Conservation (phyloP, 92 coral and sea anemone genomes). For the Paramuricea clavata region DNA sequence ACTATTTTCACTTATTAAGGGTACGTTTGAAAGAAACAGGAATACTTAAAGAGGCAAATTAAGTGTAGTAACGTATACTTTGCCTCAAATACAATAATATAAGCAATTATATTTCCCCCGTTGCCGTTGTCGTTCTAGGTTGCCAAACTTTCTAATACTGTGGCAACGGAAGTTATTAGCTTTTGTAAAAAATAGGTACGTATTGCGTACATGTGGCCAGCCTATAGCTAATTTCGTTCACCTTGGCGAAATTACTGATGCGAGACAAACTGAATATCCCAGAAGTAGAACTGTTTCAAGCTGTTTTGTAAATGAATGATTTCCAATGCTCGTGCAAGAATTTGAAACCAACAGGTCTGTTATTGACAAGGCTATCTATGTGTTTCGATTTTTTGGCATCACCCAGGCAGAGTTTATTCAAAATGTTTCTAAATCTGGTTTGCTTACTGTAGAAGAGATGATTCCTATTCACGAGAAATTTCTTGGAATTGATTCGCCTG, state of each 20-base stretch:
- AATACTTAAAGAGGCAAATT: too few species aligned
- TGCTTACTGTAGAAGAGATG: slow-evolving; percentile 75
- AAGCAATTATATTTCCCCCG: too few species aligned
- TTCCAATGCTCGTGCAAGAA: slow-evolving; percentile 70
- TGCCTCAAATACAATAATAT: too few species aligned
- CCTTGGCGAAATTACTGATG: slow-evolving; percentile 45
- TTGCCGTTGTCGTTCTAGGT: too few species aligned
- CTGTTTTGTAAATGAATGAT: slow-evolving; percentile 78
- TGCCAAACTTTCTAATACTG: too few species aligned
- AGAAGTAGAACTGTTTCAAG: slow-evolving; percentile 77
- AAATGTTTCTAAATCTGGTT: slow-evolving; percentile 80
- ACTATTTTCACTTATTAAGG: too few species aligned
- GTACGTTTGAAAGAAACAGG: too few species aligned
- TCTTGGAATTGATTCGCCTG: not conserved
- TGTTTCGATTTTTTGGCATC: slow-evolving; percentile 81
- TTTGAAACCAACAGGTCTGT: slow-evolving; percentile 58
- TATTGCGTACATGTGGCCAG: too few species aligned
- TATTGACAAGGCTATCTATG: slow-evolving; percentile 75
- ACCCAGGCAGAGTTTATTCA: slow-evolving; percentile 82
- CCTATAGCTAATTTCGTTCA: too few species aligned
- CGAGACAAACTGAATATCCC: slow-evolving; percentile 42
- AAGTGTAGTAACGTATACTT: too few species aligned
- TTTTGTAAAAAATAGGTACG: too few species aligned
- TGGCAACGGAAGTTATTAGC: too few species aligned
- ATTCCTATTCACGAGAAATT: not conserved